Percentiles rank a stretch among this genome's conserved stretches.
phyloP scores from a whole-genome alignment of 2,797 vertebrate genomes.

The Acipenser oxyrinchus region DNA sequence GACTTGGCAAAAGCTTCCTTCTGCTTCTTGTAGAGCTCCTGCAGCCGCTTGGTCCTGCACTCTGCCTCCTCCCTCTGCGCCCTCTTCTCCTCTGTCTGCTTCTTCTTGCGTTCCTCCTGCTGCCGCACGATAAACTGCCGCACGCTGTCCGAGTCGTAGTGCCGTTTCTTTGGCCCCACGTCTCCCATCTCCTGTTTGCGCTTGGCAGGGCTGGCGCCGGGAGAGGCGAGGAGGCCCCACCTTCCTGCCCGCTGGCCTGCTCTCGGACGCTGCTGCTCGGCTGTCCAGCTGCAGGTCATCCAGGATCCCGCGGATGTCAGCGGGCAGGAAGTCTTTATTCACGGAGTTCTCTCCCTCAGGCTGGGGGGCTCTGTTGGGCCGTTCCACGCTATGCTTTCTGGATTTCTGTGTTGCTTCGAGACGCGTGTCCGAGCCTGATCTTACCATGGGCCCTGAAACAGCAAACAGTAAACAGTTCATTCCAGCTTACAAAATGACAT shows the following conservation, averaged over 20 bases:
- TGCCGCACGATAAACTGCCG: conserved; percentile 84
- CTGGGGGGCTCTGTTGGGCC: no score
- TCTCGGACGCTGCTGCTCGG: conserved; percentile 29
- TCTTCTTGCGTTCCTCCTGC: conserved; percentile 82
- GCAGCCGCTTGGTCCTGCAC: conserved; percentile 78
- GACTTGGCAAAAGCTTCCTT: conserved; percentile 57
- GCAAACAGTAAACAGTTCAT: no score
- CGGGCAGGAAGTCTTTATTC: conserved; percentile 67
- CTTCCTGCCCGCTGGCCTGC: conserved; percentile 25
- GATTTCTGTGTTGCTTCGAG: conserved; percentile 36
- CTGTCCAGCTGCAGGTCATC: conserved; percentile 81
- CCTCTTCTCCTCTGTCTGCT: conserved; percentile 76
- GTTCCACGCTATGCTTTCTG: conserved; percentile 40
- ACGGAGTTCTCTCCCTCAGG: conserved; percentile 39
- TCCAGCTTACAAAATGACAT: no score
- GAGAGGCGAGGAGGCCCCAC: conserved; percentile 32
- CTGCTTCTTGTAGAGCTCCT: conserved; percentile 90
- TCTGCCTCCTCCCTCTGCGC: conserved; percentile 78
- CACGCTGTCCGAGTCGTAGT: conserved; percentile 83
- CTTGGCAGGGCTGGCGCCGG: conserved; percentile 71
- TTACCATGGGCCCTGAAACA: conserved; percentile 37
- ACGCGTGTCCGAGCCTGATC: conserved; percentile 52
- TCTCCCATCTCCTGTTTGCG: conserved; percentile 55
- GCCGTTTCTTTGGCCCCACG: conserved; percentile 69
- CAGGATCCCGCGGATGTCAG: conserved; percentile 83